phyloP scores from a whole-genome alignment of 1,140 invertebrate genomes.

The Euschistus heros region DNA sequence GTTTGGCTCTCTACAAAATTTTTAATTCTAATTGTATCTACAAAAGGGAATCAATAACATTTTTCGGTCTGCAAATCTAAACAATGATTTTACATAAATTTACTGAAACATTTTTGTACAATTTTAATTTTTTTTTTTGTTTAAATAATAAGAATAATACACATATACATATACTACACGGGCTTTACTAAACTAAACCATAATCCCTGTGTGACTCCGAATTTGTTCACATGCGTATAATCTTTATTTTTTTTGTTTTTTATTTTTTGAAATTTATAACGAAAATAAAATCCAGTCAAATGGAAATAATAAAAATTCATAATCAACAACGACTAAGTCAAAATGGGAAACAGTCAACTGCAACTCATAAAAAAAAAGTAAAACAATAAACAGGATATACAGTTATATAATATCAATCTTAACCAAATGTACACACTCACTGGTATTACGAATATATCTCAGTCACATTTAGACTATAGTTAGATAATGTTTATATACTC shows the following conservation, averaged over 20 bases:
- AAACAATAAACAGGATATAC: too few relatives aligned
- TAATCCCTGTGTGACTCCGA: conserved; percentile 27
- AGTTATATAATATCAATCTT: not conserved
- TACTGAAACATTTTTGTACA: not conserved
- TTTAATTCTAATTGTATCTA: not conserved
- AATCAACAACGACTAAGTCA: conserved; percentile 24
- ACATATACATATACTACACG: conserved; percentile 23
- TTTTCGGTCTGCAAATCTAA: conserved; percentile 10
- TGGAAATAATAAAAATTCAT: conserved; percentile 11
- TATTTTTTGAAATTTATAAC: conserved; percentile 16
- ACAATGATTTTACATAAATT: not conserved
- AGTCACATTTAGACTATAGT: conserved; percentile 25
- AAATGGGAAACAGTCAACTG: conserved; percentile 15
- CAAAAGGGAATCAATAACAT: conserved; percentile 1
- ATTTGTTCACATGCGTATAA: conserved; percentile 21
- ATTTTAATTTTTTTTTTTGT: conserved; percentile 7
- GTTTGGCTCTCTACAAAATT: not conserved
- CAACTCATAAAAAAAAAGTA: conserved; percentile 8
- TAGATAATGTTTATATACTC: conserved; percentile 23
- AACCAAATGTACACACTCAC: conserved; percentile 24
- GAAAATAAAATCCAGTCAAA: conserved; percentile 15
- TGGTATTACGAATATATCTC: conserved; percentile 22
- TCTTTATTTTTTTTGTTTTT: conserved; percentile 5
- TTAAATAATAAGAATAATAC: conserved; percentile 18
- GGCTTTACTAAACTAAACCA: conserved; percentile 26